Conservation (phyloP, 2,888 invertebrate species). For the Zeuzera pyrina region DNA sequence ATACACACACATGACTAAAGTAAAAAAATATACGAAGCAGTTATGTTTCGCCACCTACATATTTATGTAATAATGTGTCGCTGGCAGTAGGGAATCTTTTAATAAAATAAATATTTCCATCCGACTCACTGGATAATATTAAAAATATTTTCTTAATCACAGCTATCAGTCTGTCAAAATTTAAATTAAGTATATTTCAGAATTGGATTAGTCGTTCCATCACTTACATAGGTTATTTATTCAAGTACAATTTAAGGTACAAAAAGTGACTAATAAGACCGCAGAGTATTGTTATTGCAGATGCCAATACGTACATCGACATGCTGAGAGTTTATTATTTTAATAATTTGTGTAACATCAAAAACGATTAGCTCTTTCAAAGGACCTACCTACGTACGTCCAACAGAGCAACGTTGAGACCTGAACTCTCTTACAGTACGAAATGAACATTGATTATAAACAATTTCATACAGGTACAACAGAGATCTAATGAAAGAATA, state of each 20-base stretch:
- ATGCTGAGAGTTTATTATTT: conserved; percentile 34
- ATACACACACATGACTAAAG: conserved; percentile 46
- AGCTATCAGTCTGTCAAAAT: conserved; percentile 74
- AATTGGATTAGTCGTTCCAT: conserved; percentile 65
- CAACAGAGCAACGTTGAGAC: conserved; percentile 48
- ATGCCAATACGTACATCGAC: conserved; percentile 42
- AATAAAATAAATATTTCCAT: conserved; percentile 70
- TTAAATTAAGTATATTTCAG: conserved; percentile 74
- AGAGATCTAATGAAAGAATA: conserved; percentile 73
- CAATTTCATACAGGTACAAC: conserved; percentile 70
- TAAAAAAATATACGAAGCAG: conserved; percentile 55
- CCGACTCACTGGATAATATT: conserved; percentile 73
- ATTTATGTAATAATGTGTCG: no score
- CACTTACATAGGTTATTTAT: conserved; percentile 59
- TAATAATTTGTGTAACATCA: conserved; percentile 34
- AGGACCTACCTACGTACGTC: conserved; percentile 49
- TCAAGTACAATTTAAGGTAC: conserved; percentile 67
- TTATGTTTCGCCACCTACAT: conserved; percentile 51
- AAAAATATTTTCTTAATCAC: conserved; percentile 73
- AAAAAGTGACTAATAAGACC: conserved; percentile 69
- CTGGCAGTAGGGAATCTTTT: conserved; percentile 65
- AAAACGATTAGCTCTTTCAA: conserved; percentile 49
- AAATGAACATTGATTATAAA: conserved; percentile 58
- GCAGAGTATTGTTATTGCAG: conserved; percentile 60
- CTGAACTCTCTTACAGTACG: conserved; percentile 54